Conservation (phyloP, 2,797 vertebrate genomes). For the Pagetopsis macropterus region DNA sequence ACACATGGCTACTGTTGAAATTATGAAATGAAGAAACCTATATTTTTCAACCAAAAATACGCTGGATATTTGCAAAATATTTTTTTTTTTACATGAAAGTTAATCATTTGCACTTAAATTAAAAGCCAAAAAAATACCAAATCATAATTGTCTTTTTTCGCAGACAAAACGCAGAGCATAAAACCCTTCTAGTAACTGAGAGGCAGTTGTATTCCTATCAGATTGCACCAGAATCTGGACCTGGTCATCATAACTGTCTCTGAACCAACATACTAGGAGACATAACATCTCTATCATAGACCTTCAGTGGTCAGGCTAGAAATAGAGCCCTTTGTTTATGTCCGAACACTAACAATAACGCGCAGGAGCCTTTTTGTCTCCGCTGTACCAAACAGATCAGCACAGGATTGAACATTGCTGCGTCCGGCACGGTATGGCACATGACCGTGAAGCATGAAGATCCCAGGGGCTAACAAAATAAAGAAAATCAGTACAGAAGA, state of each 20-base stretch:
- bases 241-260: not conserved
- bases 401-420: not conserved
- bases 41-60: not conserved
- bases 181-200: not conserved
- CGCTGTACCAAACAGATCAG: slow-evolving; percentile 5
- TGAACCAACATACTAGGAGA: not conserved
- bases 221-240: not conserved
- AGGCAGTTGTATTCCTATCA: not conserved
- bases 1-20: not conserved
- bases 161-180: too few species aligned
- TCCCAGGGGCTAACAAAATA: too few species aligned
- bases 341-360: not conserved
- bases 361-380: not conserved
- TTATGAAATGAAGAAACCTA: not conserved
- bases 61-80: not conserved
- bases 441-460: too few species aligned
- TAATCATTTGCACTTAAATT: not conserved
- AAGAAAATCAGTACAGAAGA: too few species aligned
- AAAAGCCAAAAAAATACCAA: not conserved
- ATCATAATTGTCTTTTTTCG: too few species aligned
- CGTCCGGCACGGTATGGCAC: not conserved
- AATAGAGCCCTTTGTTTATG: slow-evolving; percentile 1
- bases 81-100: not conserved
- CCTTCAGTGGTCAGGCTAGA: not conserved
- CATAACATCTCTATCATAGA: not conserved